Evolutionary conservation across 1,140 invertebrate genomes (phyloP).

Genomic region (Paralvinella palmiformis): DNA sequence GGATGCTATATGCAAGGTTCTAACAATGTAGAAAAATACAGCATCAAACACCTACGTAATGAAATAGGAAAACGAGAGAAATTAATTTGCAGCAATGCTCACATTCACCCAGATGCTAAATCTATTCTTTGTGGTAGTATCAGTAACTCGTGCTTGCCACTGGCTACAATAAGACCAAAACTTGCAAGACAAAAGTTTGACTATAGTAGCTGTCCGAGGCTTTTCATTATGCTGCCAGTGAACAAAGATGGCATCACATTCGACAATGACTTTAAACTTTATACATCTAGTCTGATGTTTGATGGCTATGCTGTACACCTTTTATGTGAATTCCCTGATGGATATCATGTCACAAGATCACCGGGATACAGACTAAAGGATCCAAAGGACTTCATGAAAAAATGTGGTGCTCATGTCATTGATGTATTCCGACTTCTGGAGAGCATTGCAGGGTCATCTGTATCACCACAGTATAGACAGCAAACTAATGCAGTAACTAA

Average conservation of each 20-base stretch:
- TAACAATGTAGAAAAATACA: background rate
- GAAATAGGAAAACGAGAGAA: background rate
- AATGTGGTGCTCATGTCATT: conserved; percentile 9
- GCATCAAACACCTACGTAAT: background rate
- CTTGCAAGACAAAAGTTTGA: background rate
- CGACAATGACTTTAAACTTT: conserved; percentile 6
- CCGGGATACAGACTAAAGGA: conserved; percentile 16
- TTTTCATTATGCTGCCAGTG: conserved; percentile 19
- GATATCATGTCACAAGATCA: conserved; percentile 18
- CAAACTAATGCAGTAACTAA: conserved; percentile 1
- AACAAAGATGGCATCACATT: conserved; percentile 17
- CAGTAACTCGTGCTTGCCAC: conserved; percentile 5
- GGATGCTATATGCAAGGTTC: conserved; percentile 7
- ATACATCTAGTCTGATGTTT: conserved; percentile 12
- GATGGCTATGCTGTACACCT: conserved; percentile 20
- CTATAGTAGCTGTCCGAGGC: conserved; percentile 14
- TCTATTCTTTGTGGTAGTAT: background rate
- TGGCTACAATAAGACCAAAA: conserved; percentile 8
- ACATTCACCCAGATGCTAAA: background rate
- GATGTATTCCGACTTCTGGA: conserved; percentile 9
- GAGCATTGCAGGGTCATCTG: background rate
- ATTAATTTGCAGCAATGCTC: conserved; percentile 9
- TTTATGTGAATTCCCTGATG: conserved; percentile 19
- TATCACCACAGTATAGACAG: conserved; percentile 1
- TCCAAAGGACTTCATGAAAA: conserved; percentile 17